A percentile compares a stretch with the other conserved stretches of the same genome.
These are phyloP conservation scores for Urocynchramus pylzowi DNA, from an alignment of 2,113 vertebrate species.

Conservation along the genomic window DNA sequence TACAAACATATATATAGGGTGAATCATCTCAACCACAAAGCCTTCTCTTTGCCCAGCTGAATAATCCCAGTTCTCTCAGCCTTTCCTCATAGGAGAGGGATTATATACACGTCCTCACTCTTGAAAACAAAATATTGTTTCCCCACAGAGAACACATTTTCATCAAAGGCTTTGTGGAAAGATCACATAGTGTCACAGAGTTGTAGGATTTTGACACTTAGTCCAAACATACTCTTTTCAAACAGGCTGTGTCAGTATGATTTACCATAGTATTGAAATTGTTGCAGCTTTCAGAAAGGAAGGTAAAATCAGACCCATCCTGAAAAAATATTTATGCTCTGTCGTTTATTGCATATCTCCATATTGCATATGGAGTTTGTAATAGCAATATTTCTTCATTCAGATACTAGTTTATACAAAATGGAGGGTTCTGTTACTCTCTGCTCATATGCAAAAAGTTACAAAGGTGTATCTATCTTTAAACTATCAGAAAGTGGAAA, in stretches of 20 bases:
- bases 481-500: background rate
- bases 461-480: background rate
- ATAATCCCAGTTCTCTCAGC: background rate
- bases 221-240: background rate
- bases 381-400: background rate
- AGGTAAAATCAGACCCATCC: background rate
- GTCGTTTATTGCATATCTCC: fast-evolving
- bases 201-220: background rate
- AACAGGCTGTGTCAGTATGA: background rate
- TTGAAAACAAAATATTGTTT: background rate
- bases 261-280: background rate
- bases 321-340: background rate
- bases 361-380: background rate
- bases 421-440: background rate
- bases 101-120: background rate
- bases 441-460: background rate
- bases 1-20: background rate
- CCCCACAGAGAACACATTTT: background rate
- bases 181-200: background rate
- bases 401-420: background rate
- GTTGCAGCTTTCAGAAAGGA: background rate
- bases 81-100: background rate
- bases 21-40: background rate
- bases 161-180: background rate
- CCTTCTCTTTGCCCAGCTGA: background rate